These are phyloP conservation scores for Lucilia sericata DNA, from an alignment of 1,140 invertebrate genomes.

Conservation along the genomic window DNA sequence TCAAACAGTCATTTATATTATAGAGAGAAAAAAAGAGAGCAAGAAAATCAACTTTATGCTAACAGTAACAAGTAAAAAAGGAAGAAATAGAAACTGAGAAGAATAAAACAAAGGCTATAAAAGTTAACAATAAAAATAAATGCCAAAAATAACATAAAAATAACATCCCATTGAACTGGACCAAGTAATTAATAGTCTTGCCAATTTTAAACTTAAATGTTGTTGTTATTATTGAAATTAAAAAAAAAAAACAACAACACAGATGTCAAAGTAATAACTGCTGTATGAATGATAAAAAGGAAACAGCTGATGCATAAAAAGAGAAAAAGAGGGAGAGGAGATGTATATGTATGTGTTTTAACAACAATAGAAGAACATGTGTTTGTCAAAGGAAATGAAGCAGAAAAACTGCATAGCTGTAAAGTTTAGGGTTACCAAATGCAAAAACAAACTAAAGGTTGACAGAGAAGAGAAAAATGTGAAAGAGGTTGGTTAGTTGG, in stretches of 20 bases:
- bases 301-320: constrained; percentile 31
- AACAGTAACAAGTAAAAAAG: neutral
- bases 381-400: constrained; percentile 25
- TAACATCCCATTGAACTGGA: neutral
- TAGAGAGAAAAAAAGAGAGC: neutral
- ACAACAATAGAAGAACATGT: constrained; percentile 24
- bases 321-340: neutral
- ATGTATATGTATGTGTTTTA: neutral
- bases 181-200: neutral
- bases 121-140: neutral
- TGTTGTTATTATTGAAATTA: neutral
- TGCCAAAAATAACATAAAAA: no score
- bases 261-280: constrained; percentile 3
- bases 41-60: neutral
- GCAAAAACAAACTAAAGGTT: neutral
- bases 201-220: neutral
- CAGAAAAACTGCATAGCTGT: constrained; percentile 26
- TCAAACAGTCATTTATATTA: constrained; percentile 19
- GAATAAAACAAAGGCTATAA: neutral
- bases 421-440: constrained; percentile 29
- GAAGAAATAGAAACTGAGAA: neutral
- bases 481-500: neutral
- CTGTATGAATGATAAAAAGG: neutral
- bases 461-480: neutral
- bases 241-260: no score